phyloP scores from a whole-genome alignment of 2,113 vertebrate species.

The Mesembrinibis cayennensis region DNA sequence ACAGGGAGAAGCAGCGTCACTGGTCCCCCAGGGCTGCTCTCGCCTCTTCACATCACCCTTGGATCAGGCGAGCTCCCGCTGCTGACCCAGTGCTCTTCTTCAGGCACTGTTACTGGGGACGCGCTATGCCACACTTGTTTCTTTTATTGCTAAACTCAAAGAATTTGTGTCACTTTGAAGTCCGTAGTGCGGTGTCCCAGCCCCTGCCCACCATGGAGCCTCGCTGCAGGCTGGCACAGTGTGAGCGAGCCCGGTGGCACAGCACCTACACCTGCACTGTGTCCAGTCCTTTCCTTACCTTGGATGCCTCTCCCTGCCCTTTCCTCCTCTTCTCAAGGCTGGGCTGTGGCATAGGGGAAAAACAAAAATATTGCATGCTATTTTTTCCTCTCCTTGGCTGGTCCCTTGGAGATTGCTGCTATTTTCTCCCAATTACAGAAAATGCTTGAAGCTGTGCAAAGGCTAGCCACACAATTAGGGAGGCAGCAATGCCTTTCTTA shows the following conservation, averaged over 20 bases:
- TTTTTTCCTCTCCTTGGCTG: not conserved
- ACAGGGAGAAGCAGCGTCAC: rapidly evolving
- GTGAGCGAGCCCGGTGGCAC: not conserved
- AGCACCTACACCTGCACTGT: not conserved
- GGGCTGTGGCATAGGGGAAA: not conserved
- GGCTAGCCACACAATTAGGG: not conserved
- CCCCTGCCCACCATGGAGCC: not conserved
- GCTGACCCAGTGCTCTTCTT: not conserved
- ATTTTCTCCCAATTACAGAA: not conserved
- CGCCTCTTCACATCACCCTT: not conserved
- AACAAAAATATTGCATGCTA: not conserved
- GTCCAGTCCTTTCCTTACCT: not conserved
- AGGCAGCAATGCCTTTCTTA: conserved; percentile 15
- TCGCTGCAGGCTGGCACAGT: not conserved
- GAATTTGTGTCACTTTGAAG: not conserved
- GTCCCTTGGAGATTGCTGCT: not conserved
- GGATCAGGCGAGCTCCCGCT: not conserved
- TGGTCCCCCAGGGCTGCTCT: not conserved
- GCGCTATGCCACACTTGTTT: rapidly evolving
- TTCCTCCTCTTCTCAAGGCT: not conserved
- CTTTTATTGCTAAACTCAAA: not conserved
- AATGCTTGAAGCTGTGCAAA: not conserved
- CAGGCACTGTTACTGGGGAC: not conserved
- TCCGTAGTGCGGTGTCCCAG: rapidly evolving
- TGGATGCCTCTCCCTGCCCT: not conserved